Evolutionary conservation across 2,888 invertebrate species (phyloP).

Genomic region (Sthenelais limicola): DNA sequence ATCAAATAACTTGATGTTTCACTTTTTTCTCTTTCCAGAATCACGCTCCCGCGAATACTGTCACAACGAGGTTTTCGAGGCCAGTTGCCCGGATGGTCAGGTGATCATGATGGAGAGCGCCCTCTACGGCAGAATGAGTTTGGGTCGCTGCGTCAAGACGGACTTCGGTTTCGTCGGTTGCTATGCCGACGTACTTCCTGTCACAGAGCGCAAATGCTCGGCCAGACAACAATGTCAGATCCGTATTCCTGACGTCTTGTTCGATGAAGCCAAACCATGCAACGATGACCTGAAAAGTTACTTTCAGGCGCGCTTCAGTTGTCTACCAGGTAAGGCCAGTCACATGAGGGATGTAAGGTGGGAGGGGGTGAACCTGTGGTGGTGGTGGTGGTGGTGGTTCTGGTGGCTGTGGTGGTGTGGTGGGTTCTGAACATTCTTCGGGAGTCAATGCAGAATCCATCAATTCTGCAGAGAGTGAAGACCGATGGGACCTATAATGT

Average conservation of each 20-base stretch:
- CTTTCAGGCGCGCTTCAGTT: conserved; percentile 45
- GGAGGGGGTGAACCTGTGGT: too few species aligned
- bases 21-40: conserved; percentile 20
- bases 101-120: conserved; percentile 47
- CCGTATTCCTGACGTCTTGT: conserved; percentile 44
- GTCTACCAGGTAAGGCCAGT: conserved; percentile 43
- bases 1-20: too few species aligned
- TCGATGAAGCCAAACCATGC: conserved; percentile 48
- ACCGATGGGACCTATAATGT: too few species aligned
- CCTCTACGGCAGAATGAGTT: conserved; percentile 46
- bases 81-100: conserved; percentile 41
- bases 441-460: too few species aligned
- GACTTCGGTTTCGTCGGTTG: conserved; percentile 48
- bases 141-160: conserved; percentile 44
- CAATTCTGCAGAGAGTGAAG: too few species aligned
- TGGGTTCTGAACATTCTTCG: too few species aligned
- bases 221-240: conserved; percentile 45
- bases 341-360: neutral
- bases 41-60: conserved; percentile 44
- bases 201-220: conserved; percentile 44
- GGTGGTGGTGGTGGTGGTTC: too few species aligned
- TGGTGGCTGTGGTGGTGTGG: too few species aligned
- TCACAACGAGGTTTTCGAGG: conserved; percentile 47
- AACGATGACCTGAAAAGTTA: conserved; percentile 49
- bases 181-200: conserved; percentile 46